phyloP scores from a whole-genome alignment of 2,888 invertebrate genomes.

The Synanthedon myopaeformis region DNA sequence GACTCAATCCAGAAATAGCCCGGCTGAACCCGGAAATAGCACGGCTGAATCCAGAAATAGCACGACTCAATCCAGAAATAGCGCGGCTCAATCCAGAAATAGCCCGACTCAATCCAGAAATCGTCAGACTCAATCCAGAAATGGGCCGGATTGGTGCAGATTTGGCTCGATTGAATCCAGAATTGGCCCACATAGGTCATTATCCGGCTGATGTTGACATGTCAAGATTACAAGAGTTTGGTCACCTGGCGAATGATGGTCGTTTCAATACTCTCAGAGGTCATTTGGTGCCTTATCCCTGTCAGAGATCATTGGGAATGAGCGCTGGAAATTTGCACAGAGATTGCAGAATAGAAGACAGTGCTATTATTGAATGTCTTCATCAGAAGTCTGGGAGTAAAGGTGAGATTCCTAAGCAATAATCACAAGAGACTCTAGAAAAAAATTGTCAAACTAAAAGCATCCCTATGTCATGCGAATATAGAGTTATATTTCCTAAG shows the following conservation, averaged over 20 bases:
- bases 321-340: constrained; percentile 49
- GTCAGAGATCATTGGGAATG: constrained; percentile 40
- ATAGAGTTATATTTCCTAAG: no score
- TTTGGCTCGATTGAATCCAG: constrained; percentile 6
- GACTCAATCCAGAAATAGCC: constrained; percentile 23
- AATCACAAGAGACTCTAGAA: no score
- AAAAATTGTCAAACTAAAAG: no score
- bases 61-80: constrained; percentile 21
- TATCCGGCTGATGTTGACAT: constrained; percentile 29
- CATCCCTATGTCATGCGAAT: no score
- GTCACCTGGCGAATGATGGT: constrained; percentile 20
- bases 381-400: constrained; percentile 54
- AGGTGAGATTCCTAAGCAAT: constrained; percentile 23
- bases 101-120: constrained; percentile 24
- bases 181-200: constrained; percentile 14
- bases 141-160: constrained; percentile 12
- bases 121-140: constrained; percentile 20
- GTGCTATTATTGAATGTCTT: constrained; percentile 40
- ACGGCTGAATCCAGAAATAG: constrained; percentile 21
- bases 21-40: constrained; percentile 16
- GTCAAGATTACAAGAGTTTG: constrained; percentile 32
- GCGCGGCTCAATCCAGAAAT: constrained; percentile 24
- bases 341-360: constrained; percentile 45
- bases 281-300: constrained; percentile 52
- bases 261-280: constrained; percentile 55